phyloP scores from a whole-genome alignment of 2,888 invertebrate species.

The Lumbricus terrestris region DNA sequence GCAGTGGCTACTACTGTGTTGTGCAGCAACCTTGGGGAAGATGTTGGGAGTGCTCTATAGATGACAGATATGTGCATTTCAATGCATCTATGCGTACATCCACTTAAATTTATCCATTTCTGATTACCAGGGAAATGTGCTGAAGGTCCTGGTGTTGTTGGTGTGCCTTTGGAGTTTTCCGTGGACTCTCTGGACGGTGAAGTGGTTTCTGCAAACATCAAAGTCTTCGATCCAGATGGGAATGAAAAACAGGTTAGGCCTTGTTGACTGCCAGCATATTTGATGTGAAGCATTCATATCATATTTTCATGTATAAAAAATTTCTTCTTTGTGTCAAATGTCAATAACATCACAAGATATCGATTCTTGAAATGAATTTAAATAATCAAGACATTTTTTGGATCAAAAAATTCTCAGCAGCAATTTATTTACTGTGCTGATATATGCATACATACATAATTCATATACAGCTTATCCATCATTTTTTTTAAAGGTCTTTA shows the following conservation, averaged over 20 bases:
- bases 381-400: too few species aligned
- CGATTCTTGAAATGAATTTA: too few species aligned
- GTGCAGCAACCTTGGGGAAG: too few species aligned
- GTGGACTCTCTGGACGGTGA: background rate
- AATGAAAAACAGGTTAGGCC: background rate
- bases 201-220: background rate
- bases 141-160: constrained; percentile 12
- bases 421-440: too few species aligned
- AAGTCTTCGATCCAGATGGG: constrained; percentile 4
- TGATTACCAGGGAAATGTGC: background rate
- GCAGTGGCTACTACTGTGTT: too few species aligned
- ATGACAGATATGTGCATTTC: too few species aligned
- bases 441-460: too few species aligned
- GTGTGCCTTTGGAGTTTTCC: background rate
- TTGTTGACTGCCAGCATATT: background rate
- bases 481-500: too few species aligned
- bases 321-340: background rate
- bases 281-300: background rate
- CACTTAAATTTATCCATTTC: background rate
- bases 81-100: background rate
- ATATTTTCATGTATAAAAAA: background rate
- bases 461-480: background rate
- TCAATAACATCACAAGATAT: background rate
- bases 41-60: too few species aligned
- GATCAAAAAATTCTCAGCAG: background rate